These are phyloP conservation scores for Crambe crambe DNA, from an alignment of 37 sponge, comb jelly and placozoan species.

Conservation along the genomic window DNA sequence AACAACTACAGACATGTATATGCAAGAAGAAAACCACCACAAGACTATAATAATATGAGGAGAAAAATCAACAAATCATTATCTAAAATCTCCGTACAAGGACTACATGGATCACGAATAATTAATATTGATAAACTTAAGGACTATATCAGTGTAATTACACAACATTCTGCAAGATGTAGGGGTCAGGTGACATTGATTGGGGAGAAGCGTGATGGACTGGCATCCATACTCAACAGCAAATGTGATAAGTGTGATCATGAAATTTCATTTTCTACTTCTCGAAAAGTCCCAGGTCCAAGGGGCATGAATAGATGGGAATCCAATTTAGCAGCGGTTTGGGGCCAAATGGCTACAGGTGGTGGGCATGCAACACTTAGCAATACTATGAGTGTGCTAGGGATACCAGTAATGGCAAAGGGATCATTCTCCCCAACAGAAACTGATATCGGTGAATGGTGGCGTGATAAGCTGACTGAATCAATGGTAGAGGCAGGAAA, in stretches of 20 bases:
- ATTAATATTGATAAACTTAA: background rate
- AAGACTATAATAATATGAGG: too few species aligned
- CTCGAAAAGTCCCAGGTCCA: background rate
- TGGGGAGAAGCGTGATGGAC: background rate
- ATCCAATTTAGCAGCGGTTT: slow-evolving; percentile 4
- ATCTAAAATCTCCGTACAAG: background rate
- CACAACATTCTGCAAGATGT: background rate
- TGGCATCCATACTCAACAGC: background rate
- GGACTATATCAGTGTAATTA: background rate
- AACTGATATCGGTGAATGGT: slow-evolving; percentile 12
- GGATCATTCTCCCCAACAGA: slow-evolving; percentile 29
- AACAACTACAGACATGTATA: background rate
- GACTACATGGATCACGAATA: background rate
- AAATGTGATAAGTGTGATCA: background rate
- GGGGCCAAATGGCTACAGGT: slow-evolving; percentile 19
- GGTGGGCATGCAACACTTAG: slow-evolving; percentile 24
- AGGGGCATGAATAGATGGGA: background rate
- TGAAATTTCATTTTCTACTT: background rate
- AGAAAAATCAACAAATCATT: too few species aligned
- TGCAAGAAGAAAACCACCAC: background rate
- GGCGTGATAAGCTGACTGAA: background rate
- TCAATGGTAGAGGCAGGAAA: slow-evolving; percentile 11
- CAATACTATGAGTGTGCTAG: slow-evolving; percentile 24
- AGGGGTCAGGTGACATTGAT: background rate
- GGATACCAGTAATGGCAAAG: slow-evolving; percentile 51